These are phyloP conservation scores for Hemiscyllium ocellatum DNA, from an alignment of 2,113 vertebrate genomes.

Conservation along the genomic window DNA sequence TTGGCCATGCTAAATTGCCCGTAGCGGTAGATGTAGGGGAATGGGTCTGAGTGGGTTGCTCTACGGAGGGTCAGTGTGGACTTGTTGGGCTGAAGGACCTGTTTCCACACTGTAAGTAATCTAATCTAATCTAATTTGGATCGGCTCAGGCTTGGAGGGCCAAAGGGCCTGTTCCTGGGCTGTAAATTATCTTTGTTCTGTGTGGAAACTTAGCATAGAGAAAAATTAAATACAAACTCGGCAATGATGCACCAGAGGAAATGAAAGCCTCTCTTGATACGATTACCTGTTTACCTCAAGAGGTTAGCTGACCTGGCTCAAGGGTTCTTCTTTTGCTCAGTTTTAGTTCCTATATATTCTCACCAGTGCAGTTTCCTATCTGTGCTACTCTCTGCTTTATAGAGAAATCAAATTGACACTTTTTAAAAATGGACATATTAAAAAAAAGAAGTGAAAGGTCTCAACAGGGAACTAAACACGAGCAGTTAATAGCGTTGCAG, in stretches of 20 bases:
- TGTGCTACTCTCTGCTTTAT: neutral
- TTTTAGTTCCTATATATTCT: neutral
- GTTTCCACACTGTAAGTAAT: too few relatives aligned
- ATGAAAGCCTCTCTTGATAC: neutral
- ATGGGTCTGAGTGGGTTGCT: too few relatives aligned
- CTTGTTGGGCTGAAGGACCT: too few relatives aligned
- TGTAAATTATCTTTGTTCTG: too few relatives aligned
- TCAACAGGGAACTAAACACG: neutral
- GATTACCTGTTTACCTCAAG: neutral
- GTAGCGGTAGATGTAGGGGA: too few relatives aligned
- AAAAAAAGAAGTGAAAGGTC: neutral
- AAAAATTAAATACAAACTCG: neutral
- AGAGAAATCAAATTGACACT: neutral
- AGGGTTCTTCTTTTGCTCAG: neutral
- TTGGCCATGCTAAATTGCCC: too few relatives aligned
- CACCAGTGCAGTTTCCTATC: neutral
- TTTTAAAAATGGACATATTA: neutral
- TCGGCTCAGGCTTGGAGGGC: too few relatives aligned
- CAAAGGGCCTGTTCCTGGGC: too few relatives aligned
- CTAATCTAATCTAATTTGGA: too few relatives aligned
- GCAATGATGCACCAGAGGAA: neutral
- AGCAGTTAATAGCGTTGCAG: neutral
- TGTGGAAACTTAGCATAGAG: neutral
- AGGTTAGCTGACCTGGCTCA: neutral
- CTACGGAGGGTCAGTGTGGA: too few relatives aligned